phyloP scores from a whole-genome alignment of 2,888 invertebrate genomes.

The Drosophila rellima region DNA sequence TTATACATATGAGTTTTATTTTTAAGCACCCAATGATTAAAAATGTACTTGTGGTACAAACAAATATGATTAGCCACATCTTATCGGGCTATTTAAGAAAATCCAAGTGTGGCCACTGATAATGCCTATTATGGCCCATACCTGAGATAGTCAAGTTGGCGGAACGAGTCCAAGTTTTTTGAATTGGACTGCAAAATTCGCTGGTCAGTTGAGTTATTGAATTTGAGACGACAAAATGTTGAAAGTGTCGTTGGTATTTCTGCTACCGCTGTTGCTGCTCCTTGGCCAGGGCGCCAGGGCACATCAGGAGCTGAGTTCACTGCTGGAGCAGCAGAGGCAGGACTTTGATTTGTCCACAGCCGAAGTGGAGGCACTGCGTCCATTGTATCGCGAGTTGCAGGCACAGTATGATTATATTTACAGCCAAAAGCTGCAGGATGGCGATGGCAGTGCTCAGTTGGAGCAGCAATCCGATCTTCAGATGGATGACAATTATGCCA shows the following conservation, averaged over 20 bases:
- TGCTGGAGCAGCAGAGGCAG: conserved; percentile 54
- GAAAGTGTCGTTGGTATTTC: conserved; percentile 33
- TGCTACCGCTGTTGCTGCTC: conserved; percentile 37
- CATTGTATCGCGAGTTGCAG: conserved; percentile 73
- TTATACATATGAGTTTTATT: conserved; percentile 10
- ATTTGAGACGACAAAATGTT: conserved; percentile 38
- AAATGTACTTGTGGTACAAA: conserved; percentile 25
- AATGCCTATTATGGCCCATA: conserved; percentile 46
- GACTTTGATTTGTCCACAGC: conserved; percentile 59
- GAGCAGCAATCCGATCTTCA: not conserved
- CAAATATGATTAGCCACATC: conserved; percentile 60
- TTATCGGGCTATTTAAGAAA: conserved; percentile 58
- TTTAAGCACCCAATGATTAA: conserved; percentile 17
- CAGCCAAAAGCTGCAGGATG: conserved; percentile 41
- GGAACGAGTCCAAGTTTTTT: conserved; percentile 17
- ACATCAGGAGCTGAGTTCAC: conserved; percentile 50
- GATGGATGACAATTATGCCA: conserved; percentile 43
- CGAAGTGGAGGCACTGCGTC: conserved; percentile 68
- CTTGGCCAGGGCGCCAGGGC: conserved; percentile 22
- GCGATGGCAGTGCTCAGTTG: conserved; percentile 39
- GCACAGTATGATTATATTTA: conserved; percentile 71
- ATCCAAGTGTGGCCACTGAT: conserved; percentile 66
- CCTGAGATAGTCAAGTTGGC: conserved; percentile 35
- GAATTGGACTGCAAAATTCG: conserved; percentile 9
- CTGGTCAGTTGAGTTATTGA: conserved; percentile 44